Base-by-base conservation (phyloP, 2,888 invertebrate genomes). In the Protophormia terraenovae region DNA sequence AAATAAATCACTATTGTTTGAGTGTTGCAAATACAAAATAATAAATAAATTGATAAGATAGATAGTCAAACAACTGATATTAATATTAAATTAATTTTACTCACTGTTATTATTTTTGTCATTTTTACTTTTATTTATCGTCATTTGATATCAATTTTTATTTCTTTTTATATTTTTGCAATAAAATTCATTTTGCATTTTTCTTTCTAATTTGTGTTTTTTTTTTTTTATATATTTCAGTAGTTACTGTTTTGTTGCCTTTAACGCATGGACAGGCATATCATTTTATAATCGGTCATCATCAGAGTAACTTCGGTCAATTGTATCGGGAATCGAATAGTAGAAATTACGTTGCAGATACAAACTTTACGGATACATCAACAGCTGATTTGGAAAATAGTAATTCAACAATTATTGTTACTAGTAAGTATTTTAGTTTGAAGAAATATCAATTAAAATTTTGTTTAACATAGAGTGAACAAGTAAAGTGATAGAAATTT, bases 211-310 rank as follows among this genome's bases (percentile, higher is more conserved):
- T 35, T 64, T 62, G 12, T 50, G 16, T 45, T 41, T 50, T 60
- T 47, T 72, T 71, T 64, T 47, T 50, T 35, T 69, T 55, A 14
- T 50, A 7, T 10, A 87, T 91, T 92, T 89, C 91, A 92, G 92
- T 91, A 86, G 88, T 91, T 87, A 88, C 89, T 87, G 89, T 88
- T 87, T 88, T 86, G 84, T 87, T 89, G 88, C 86, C 88, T 64
- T 86, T 88, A 78, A 87, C 89, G 86, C 87, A 89, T 83, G 91
- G 89, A 22, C 92, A 92, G 80, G 89, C 90, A 60, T 90, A 90
- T 88, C 82, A 90, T 64, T 82, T 87, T 47, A 67, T 83, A 73
- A 71, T 87, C 38, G 82, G 88, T 55, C 86, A 87, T 58, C 87
- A 84, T 53, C 87, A 86, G 35, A 79, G 82, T 16, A 87, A 82